Base-by-base conservation (phyloP, 2,888 invertebrate genomes). In the Sminthurides aquaticus region DNA sequence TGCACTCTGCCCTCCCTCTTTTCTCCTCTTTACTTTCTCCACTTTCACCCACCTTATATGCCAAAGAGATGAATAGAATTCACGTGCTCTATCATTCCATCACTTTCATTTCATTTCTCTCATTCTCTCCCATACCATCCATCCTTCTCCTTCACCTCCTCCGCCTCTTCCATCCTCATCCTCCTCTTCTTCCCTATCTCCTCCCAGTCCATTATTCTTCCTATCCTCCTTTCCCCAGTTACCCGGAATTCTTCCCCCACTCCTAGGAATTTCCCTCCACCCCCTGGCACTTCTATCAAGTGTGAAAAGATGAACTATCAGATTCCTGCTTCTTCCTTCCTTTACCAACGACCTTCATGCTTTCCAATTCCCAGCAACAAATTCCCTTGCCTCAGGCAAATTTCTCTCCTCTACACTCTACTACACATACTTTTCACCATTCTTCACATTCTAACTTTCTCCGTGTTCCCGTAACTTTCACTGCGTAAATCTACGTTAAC, bases 61-160 rank as follows among this genome's bases (percentile, higher is more conserved):
- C n/a, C n/a, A n/a, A n/a, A 15, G 3, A 28, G 26, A 5, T 27
- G 57, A 49, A 57, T 49, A 62, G 57, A 56, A 62, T 55, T 57
- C 56, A 56, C 60, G 57, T 60, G 65, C 60, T 59, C 26, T 65
- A 65, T 57, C 56, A 60, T 57, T 60, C 60, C 54, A 56, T 56
- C 60, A 60, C 60, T 60, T 49, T 60, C 49, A 28, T 60, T 57
- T 55, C 56, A 57, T 27, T 57, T 25, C 54, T 29, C 59, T 52
- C 52, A 28, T 49, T 57, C 24, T 28, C 24, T 54, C 52, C 52
- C 15, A 27, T 49, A 8, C 60, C 43, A 11, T 8, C 56, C 26
- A 11, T 8, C 56, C 26, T 22, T 24, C 56, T 49, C 18, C n/a
- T 49, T 49, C 28, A 49, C 49, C 52, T 49, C 29, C 24, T 58